Conservation (phyloP, 2,888 invertebrate species). For the Perdita meconis region DNA sequence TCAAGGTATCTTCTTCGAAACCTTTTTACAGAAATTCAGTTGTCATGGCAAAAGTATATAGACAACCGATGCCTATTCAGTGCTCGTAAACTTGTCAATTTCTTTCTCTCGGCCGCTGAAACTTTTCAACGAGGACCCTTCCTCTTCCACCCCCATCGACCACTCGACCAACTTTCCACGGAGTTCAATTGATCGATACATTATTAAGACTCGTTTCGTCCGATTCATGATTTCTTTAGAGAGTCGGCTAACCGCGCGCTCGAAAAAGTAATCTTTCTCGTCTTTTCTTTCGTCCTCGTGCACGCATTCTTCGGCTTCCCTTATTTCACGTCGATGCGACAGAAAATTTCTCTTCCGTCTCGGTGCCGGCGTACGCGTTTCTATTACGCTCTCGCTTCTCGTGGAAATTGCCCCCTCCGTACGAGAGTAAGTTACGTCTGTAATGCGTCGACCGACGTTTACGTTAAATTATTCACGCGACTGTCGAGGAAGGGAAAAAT, state of each 20-base stretch:
- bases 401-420: too few species aligned
- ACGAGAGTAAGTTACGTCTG: too few species aligned
- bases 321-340: neutral
- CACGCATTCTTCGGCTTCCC: constrained; percentile 4
- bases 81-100: neutral
- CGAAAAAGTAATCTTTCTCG: constrained; percentile 49
- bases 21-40: neutral
- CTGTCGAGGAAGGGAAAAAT: too few species aligned
- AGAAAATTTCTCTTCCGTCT: too few species aligned
- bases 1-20: neutral
- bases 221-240: constrained; percentile 71
- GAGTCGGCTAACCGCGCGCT: constrained; percentile 46
- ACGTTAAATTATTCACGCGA: too few species aligned
- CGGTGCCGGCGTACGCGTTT: too few species aligned
- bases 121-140: constrained; percentile 1
- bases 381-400: too few species aligned
- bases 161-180: constrained; percentile 37
- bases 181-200: constrained; percentile 65
- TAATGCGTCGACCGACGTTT: too few species aligned
- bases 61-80: constrained; percentile 4
- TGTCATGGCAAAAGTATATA: constrained; percentile 1
- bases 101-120: neutral
- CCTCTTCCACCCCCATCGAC: neutral
- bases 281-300: constrained; percentile 7
- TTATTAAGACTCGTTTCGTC: constrained; percentile 68